Conservation (phyloP, 2,797 vertebrate genomes). For the Oryzias sinensis region DNA sequence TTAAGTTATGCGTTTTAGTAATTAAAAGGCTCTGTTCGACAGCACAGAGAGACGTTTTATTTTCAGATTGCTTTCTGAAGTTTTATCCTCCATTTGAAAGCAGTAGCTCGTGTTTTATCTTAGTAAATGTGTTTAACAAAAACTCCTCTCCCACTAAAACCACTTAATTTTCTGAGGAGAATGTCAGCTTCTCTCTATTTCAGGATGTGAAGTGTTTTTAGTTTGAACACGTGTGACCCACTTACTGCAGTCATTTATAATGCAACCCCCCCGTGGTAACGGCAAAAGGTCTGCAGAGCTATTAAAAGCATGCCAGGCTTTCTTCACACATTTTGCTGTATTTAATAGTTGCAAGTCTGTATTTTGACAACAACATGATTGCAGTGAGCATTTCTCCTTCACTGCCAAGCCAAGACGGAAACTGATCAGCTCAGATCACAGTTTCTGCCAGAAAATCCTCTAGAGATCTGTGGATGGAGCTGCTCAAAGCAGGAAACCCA, state of each 20-base stretch:
- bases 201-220: neutral
- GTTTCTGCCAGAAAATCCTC: conserved; percentile 13
- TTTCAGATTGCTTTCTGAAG: neutral
- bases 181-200: neutral
- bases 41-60: too few relatives aligned
- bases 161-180: neutral
- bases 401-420: neutral
- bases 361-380: conserved; percentile 4
- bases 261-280: conserved; percentile 13
- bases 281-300: conserved; percentile 14
- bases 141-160: conserved; percentile 2
- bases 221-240: conserved; percentile 25
- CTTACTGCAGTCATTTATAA: conserved; percentile 35
- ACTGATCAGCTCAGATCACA: conserved; percentile 11
- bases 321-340: conserved; percentile 6
- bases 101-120: neutral
- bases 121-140: conserved; percentile 10
- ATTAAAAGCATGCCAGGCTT: conserved; percentile 10
- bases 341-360: neutral
- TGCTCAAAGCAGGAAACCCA: conserved; percentile 21
- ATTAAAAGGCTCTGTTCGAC: too few relatives aligned
- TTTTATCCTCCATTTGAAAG: neutral
- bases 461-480: conserved; percentile 5
- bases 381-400: conserved; percentile 5
- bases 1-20: too few relatives aligned